These are phyloP conservation scores for Magallana nippona DNA, from an alignment of 2,888 invertebrate genomes.

Conservation along the genomic window DNA sequence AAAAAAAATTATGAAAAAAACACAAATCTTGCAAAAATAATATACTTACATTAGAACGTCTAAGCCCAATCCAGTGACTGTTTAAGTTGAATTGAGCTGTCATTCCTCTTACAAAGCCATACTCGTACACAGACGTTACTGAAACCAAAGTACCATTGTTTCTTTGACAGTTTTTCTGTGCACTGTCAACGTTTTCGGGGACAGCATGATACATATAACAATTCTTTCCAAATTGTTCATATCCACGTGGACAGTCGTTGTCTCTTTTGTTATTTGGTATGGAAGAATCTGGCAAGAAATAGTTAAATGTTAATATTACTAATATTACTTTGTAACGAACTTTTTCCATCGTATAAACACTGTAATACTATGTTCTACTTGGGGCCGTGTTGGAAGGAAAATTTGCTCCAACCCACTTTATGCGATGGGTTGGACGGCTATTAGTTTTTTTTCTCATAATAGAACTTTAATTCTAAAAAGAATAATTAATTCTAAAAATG, in stretches of 20 bases:
- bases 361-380: no score
- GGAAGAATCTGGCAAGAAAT: not conserved
- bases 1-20: no score
- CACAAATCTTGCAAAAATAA: no score
- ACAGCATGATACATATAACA: not conserved
- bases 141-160: not conserved
- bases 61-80: not conserved
- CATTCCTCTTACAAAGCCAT: not conserved
- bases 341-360: no score
- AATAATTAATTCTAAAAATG: no score
- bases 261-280: not conserved
- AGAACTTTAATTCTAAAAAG: no score
- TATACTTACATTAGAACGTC: not conserved
- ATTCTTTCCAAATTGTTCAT: not conserved
- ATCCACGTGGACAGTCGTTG: not conserved
- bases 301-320: no score
- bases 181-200: not conserved
- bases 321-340: no score
- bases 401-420: no score
- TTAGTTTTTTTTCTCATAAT: no score
- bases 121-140: not conserved
- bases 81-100: not conserved
- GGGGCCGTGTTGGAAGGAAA: no score
- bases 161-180: not conserved
- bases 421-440: no score